A percentile compares a stretch with the other conserved stretches of the same genome.
phyloP scores from a whole-genome alignment of 2,797 vertebrate genomes.

The Masticophis lateralis region DNA sequence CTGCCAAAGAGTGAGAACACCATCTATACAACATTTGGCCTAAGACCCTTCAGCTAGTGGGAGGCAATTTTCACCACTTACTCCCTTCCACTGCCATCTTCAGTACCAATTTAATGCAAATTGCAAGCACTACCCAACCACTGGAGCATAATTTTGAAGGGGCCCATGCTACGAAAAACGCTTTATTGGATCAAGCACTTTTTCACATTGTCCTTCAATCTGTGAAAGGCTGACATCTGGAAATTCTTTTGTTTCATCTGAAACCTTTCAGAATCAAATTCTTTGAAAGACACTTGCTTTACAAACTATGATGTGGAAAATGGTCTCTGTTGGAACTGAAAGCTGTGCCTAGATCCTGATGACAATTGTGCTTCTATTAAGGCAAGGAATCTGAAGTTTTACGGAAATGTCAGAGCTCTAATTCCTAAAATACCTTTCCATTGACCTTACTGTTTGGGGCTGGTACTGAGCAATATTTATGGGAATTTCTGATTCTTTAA shows the following conservation, averaged over 20 bases:
- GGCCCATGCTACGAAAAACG: not conserved
- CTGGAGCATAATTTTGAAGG: not conserved
- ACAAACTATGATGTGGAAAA: not conserved
- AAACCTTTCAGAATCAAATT: not conserved
- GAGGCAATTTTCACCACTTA: not conserved
- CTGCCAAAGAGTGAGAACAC: not conserved
- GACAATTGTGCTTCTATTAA: not conserved
- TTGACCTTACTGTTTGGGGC: not conserved
- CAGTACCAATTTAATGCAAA: not conserved
- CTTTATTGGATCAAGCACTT: not conserved
- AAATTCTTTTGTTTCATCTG: not conserved
- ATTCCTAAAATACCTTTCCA: not conserved
- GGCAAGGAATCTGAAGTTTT: not conserved
- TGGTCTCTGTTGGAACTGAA: not conserved
- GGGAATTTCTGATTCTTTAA: not conserved
- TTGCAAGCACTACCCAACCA: not conserved
- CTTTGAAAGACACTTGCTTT: not conserved
- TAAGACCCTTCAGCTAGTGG: not conserved
- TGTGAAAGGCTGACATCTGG: not conserved
- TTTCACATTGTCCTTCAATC: not conserved
- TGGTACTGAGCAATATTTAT: not conserved
- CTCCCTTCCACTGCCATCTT: not conserved
- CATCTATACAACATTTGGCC: not conserved
- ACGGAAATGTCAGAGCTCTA: not conserved
- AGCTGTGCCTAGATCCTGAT: not conserved